Conservation (phyloP, 2,888 invertebrate species). For the Oscheius sp. region DNA sequence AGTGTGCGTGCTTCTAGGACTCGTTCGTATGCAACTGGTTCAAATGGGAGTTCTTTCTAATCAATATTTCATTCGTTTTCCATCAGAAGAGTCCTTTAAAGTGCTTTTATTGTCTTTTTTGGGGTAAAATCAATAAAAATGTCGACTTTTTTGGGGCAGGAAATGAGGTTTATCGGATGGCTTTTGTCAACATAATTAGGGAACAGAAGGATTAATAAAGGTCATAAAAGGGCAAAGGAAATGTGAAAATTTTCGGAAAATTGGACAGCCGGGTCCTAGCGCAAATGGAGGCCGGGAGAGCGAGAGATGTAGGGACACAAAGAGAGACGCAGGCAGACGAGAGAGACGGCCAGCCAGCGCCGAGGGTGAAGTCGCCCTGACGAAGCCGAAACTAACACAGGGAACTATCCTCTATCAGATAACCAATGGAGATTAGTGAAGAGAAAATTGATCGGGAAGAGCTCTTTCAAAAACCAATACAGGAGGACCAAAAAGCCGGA, state of each 20-base stretch:
- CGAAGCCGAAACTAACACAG: not conserved
- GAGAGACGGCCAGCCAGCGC: constrained; percentile 11
- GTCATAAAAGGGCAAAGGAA: constrained; percentile 4
- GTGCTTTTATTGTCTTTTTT: too few relatives aligned
- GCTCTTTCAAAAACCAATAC: not conserved
- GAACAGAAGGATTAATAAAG: not conserved
- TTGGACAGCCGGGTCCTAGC: not conserved
- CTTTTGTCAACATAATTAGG: too few relatives aligned
- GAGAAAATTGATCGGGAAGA: not conserved
- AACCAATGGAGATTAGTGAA: not conserved
- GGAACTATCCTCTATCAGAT: not conserved
- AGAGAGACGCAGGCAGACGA: not conserved
- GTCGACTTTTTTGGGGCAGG: too few relatives aligned
- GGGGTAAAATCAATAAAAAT: too few relatives aligned
- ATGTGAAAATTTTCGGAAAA: not conserved
- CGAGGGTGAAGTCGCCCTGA: not conserved
- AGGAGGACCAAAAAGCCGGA: not conserved
- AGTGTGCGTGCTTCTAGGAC: not conserved
- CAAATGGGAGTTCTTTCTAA: not conserved
- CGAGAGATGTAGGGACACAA: constrained; percentile 11
- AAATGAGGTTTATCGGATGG: too few relatives aligned
- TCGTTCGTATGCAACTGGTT: not conserved
- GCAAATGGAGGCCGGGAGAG: constrained; percentile 21
- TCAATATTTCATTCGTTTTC: not conserved
- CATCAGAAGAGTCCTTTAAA: not conserved